phyloP scores from a whole-genome alignment of 2,888 invertebrate species.

The Nycteola revayana region DNA sequence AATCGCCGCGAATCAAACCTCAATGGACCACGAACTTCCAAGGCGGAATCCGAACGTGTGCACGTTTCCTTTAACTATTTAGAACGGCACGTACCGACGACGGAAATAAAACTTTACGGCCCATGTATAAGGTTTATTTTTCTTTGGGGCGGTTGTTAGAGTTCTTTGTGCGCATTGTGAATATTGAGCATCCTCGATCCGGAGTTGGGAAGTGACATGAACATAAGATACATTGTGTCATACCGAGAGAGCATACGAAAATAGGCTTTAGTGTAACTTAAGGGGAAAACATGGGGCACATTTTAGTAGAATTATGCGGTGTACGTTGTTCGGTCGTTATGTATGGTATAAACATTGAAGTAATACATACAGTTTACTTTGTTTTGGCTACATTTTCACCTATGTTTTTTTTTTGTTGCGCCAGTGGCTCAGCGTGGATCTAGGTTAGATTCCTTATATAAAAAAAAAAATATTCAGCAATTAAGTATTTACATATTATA shows the following conservation, averaged over 20 bases:
- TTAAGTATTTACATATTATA: too few relatives aligned
- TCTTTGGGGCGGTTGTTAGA: not conserved
- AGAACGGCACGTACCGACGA: constrained; percentile 7
- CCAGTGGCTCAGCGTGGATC: too few relatives aligned
- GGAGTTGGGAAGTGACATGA: constrained; percentile 49
- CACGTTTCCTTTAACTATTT: constrained; percentile 34
- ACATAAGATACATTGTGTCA: constrained; percentile 44
- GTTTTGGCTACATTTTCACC: too few relatives aligned
- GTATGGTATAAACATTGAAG: too few relatives aligned
- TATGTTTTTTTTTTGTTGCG: too few relatives aligned
- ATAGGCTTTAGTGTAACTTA: constrained; percentile 25
- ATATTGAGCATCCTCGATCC: constrained; percentile 53
- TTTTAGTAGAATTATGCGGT: constrained; percentile 18
- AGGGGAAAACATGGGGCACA: constrained; percentile 7
- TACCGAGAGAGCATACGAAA: constrained; percentile 48
- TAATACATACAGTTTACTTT: too few relatives aligned
- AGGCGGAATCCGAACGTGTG: constrained; percentile 25
- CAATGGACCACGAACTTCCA: constrained; percentile 33
- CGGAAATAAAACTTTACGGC: constrained; percentile 8
- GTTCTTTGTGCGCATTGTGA: constrained; percentile 44
- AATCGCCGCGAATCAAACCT: constrained; percentile 39
- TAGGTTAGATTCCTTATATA: too few relatives aligned
- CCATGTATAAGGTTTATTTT: constrained; percentile 14
- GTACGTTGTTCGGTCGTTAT: not conserved
- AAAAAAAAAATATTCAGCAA: too few relatives aligned